Evolutionary conservation across 2,797 vertebrate genomes (phyloP), one percentile per base, ranked within the genome.

Genomic region (Intellagama lesueurii): DNA sequence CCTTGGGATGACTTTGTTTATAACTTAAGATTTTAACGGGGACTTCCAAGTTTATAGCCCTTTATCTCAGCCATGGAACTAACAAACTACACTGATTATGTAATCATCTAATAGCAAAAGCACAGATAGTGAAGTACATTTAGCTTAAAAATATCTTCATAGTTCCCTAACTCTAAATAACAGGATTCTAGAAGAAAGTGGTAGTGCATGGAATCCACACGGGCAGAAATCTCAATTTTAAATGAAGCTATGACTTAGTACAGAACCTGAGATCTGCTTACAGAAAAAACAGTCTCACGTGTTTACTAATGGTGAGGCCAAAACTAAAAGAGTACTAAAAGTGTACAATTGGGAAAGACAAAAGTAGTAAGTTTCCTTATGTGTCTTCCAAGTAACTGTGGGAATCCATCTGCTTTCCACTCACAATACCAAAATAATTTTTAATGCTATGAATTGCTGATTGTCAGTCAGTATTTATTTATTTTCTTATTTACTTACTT

Each of bases 331-430:
- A 73, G n/a, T 88, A 90, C 22, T n/a, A 87, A 60, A 4, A 44
- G n/a, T 76, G 0, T 5, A 85, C 7, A 76, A 76, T 86, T 0
- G 0, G 75, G 30, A 92, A 70, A 75, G 28, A 40, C 30, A 89
- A 81, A 0, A 16, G 66, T 30, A n/a, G 72, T 35, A 28, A 70
- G 19, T 1, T 16, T 87, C 2, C 2, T 91, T 91, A 75, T 84
- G 2, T 75, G 85, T 91, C 81, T 52, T 81, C 78, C 80, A 83
- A 40, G 76, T 28, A 87, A 78, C 86, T 26, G 35, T n/a, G 52
- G 52, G 86, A 1, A 47, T 49, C 84, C 4, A 35, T 35, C 16
- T 8, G 12, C 4, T 78, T 30, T 68, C 40, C 49, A 85, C 80
- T 35, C 68, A 52, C 44, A 91, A 64, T 6, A 90, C 60, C 70